Evolutionary conservation across 2,888 invertebrate genomes (phyloP).

Genomic region (Sepiola atlantica): DNA sequence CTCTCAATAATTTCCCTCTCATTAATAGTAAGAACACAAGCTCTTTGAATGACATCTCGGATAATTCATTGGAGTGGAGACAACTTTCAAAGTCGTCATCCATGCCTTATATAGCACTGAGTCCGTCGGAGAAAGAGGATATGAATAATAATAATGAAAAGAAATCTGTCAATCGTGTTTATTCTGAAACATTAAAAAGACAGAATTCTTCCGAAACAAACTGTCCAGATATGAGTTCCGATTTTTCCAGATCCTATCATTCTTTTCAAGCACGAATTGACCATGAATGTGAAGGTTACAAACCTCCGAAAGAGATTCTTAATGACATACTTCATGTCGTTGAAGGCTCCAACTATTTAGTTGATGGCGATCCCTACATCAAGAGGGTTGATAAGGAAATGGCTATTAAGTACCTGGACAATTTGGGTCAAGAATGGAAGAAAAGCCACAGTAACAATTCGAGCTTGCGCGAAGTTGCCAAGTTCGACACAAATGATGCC

Average conservation of each 20-base stretch:
- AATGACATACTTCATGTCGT: conserved; percentile 57
- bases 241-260: not conserved
- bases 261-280: not conserved
- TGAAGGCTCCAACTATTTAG: conserved; percentile 55
- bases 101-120: not conserved
- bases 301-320: conserved; percentile 62
- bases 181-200: not conserved
- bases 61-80: not conserved
- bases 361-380: conserved; percentile 51
- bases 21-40: not conserved
- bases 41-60: not conserved
- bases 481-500: not conserved
- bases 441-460: conserved; percentile 42
- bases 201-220: not conserved
- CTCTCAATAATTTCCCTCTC: not conserved
- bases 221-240: not conserved
- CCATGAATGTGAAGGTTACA: conserved; percentile 56
- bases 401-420: conserved; percentile 64
- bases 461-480: not conserved
- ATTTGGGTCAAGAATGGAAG: conserved; percentile 64
- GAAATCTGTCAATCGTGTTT: not conserved
- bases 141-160: not conserved
- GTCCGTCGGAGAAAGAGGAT: not conserved
- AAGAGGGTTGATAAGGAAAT: conserved; percentile 49
- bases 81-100: not conserved